Evolutionary conservation across 2,797 vertebrate genomes (phyloP), one percentile per base, ranked within the genome.

Genomic region (Caiman crocodilus): DNA sequence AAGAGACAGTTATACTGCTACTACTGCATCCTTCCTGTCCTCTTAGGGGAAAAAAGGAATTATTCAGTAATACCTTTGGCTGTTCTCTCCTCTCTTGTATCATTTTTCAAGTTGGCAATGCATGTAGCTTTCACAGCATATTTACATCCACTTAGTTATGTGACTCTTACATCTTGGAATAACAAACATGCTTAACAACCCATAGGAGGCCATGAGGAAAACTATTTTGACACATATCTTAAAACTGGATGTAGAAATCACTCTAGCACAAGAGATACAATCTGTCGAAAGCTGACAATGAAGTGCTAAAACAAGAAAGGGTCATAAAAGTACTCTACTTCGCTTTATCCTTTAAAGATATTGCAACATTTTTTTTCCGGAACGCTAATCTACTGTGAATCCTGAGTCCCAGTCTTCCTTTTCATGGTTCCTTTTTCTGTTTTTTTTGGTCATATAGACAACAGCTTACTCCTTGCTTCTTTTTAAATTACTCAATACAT

Each of bases 181-280:
- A 80, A 90, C 55, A 82, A 83, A 94, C 60, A 81, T 15, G 73
- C 30, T 84, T 79, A 90, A 86, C 64, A 84, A 85, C 75, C 63
- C 50, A 69, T 42, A 56, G 69, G 63, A 59, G 26, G 76, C 65
- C 61, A 92, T 78, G 59, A 94, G 58, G 82, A 81, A 58, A 82
- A 82, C 79, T 84, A 85, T 84, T 85, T 73, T 82, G 79, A 92
- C 87, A 56, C 56, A 59, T 17, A 79, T 74, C 18, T 88, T 76
- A 88, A 82, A 88, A 94, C 56, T 90, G 57, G 79, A 61, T 78
- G 30, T 77, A 16, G 42, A 90, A 93, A 92, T 76, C 63, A n/a
- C 32, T 89, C 73, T 90, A 84, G 79, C 57, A 92, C 20, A 55
- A 76, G 28, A 71, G 83, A 78, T 55, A 67, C 73, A 63, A 28